Base-by-base conservation (phyloP, 1,140 invertebrate species). In the Globodera ellingtonae region DNA sequence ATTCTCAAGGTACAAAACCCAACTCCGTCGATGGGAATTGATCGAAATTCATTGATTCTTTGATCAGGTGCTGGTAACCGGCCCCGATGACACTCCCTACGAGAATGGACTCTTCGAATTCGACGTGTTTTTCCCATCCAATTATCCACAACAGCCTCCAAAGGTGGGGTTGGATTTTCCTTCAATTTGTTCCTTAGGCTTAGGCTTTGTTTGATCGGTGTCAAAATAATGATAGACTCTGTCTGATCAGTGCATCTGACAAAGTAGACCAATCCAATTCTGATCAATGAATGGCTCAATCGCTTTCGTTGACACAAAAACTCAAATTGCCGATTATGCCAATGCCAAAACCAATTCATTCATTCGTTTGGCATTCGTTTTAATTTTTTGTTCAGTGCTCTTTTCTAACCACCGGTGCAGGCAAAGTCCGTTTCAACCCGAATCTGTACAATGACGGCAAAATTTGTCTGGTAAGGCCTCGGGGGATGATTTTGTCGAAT, bases 71-170 rank as follows among this genome's bases (percentile, higher is more conserved):
- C 85, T 93, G 15, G 92, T 93, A 50, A 92, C 91, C 52, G 93
- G 93, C 35, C 91, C 92, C 9, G 92, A 92, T 88, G 92, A 92
- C 81, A 93, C 93, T 35, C 93, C 93, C 8, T 93, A 93, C 84
- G 92, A 93, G 85, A 92, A 92, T 47, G 91, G 91, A 21, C 90
- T 91, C 72, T 91, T 91, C 84, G 91, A 91, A 80, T 92, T 91
- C 81, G 84, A 91, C 48, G 90, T 91, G 6, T 89, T 91, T 21
- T 91, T 91, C 83, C 90, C 91, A 10, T 89, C 89, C 52, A 90
- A 90, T 81, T 91, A 91, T 47, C 91, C 91, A 0, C 89, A 92
- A 48, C 82, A 87, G 59, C 91, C 92, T n/a, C 92, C 92, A 6
- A 90, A 91, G 56, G 56, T 62, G 52, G 15, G 52, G 52, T 3